Percentiles rank a stretch among this genome's conserved stretches.
phyloP scores from a whole-genome alignment of 2,888 invertebrate genomes.

The Coelopa pilipes region DNA sequence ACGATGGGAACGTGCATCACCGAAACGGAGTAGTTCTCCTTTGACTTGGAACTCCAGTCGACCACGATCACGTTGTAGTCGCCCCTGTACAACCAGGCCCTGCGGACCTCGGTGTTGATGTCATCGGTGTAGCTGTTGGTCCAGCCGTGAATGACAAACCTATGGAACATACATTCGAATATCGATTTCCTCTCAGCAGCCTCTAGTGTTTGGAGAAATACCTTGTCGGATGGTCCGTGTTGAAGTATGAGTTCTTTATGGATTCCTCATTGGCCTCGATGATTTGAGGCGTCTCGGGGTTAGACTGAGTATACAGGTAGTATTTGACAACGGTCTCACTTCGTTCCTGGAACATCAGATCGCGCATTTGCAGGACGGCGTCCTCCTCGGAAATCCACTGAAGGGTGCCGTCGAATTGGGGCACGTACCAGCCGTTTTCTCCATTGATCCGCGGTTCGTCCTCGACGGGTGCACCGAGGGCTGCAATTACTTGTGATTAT shows the following conservation, averaged over 20 bases:
- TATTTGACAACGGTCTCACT: slow-evolving; percentile 40
- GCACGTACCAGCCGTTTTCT: slow-evolving; percentile 49
- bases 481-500: neutral
- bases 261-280: slow-evolving; percentile 39
- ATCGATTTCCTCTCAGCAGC: too few relatives aligned
- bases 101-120: slow-evolving; percentile 45
- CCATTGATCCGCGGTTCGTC: slow-evolving; percentile 38
- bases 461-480: slow-evolving; percentile 14
- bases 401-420: slow-evolving; percentile 41
- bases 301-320: slow-evolving; percentile 53
- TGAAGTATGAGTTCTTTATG: slow-evolving; percentile 46
- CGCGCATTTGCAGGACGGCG: neutral
- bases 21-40: slow-evolving; percentile 69
- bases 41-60: slow-evolving; percentile 70
- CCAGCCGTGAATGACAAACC: slow-evolving; percentile 69
- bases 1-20: slow-evolving; percentile 60
- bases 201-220: neutral
- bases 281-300: slow-evolving; percentile 50
- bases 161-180: neutral
- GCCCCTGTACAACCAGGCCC: slow-evolving; percentile 69
- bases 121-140: slow-evolving; percentile 67
- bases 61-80: slow-evolving; percentile 71
- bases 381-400: slow-evolving; percentile 42
- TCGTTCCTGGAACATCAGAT: slow-evolving; percentile 2
- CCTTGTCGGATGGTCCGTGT: slow-evolving; percentile 48